Conservation (phyloP, 2,888 invertebrate species). For the Pseudococcus jackbeardsleyi region DNA sequence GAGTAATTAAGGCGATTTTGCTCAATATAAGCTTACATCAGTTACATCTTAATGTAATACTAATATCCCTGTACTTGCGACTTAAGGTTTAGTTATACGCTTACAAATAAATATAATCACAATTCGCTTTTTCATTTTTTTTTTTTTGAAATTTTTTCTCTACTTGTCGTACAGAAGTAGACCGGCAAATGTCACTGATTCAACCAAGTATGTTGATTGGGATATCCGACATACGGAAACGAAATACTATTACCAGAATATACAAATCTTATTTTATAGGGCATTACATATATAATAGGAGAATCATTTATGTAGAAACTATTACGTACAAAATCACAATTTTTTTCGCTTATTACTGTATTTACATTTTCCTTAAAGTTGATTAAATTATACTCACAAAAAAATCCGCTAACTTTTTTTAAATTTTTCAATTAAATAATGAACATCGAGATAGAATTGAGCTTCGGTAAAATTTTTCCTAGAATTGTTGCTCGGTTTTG, state of each 20-base stretch:
- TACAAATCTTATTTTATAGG: constrained; percentile 28
- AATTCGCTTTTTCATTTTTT: constrained; percentile 38
- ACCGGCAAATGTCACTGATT: constrained; percentile 22
- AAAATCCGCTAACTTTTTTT: constrained; percentile 15
- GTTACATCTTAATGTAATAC: constrained; percentile 40
- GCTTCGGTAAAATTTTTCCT: neutral
- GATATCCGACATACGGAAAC: constrained; percentile 20
- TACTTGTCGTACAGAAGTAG: constrained; percentile 17
- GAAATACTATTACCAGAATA: constrained; percentile 43
- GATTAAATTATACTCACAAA: constrained; percentile 17
- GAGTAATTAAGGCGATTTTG: constrained; percentile 44
- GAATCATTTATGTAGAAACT: constrained; percentile 54
- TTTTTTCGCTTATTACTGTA: constrained; percentile 49
- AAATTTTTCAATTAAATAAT: neutral
- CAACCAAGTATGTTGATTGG: constrained; percentile 21
- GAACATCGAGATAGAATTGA: constrained; percentile 10
- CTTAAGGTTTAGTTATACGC: constrained; percentile 27
- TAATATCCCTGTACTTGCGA: constrained; percentile 55
- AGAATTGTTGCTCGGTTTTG: neutral
- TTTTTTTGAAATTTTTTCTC: neutral
- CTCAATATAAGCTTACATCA: constrained; percentile 34
- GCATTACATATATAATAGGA: constrained; percentile 52
- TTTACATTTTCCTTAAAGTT: constrained; percentile 7
- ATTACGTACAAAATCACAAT: constrained; percentile 57
- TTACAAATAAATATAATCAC: constrained; percentile 54